Evolutionary conservation across 2,797 vertebrate genomes (phyloP).

Genomic region (Bucorvus abyssinicus): DNA sequence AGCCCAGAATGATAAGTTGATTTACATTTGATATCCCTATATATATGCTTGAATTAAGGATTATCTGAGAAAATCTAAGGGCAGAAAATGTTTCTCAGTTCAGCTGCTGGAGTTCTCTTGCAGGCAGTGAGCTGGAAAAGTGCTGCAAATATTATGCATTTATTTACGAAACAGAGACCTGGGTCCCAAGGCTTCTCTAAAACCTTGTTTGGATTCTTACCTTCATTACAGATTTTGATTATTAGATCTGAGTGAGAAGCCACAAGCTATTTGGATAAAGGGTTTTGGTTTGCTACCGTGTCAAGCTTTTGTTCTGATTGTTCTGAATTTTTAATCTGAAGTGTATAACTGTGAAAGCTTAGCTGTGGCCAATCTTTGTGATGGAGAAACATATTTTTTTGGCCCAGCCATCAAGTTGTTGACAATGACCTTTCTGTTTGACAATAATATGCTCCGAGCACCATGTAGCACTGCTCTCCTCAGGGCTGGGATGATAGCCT

Average conservation of each 20-base stretch:
- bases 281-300: neutral
- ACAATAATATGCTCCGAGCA: neutral
- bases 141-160: constrained; percentile 6
- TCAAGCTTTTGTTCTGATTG: neutral
- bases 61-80: constrained; percentile 29
- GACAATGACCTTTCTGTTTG: neutral
- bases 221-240: neutral
- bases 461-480: neutral
- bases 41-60: constrained; percentile 8
- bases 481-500: neutral
- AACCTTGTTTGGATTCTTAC: constrained; percentile 10
- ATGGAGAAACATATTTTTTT: neutral
- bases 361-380: neutral
- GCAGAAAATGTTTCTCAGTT: neutral
- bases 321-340: neutral
- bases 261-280: neutral
- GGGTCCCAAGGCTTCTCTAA: neutral
- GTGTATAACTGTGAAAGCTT: neutral
- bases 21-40: neutral
- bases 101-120: neutral
- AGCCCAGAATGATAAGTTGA: neutral
- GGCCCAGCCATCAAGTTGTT: neutral
- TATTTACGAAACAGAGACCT: constrained; percentile 14
- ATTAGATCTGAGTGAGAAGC: neutral
- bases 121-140: neutral